These are phyloP conservation scores for Agrypnia vestita DNA, from an alignment of 1,140 invertebrate species.

Conservation along the genomic window DNA sequence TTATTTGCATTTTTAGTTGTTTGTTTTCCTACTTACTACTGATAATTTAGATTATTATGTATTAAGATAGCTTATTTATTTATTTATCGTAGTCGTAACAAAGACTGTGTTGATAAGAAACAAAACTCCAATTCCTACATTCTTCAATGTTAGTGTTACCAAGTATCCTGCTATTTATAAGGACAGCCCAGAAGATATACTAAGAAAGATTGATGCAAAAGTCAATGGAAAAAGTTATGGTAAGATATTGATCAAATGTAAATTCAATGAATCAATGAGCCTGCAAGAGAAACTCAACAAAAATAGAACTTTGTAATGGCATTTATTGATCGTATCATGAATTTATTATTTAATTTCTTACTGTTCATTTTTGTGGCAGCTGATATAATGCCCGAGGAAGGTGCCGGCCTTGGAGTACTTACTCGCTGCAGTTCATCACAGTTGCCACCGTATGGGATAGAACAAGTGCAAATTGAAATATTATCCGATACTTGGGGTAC, in stretches of 20 bases:
- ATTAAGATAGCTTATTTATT: too few relatives aligned
- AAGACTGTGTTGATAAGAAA: slow-evolving; percentile 21
- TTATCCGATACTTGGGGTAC: slow-evolving; percentile 28
- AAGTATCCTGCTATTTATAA: neutral
- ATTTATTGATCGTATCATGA: too few relatives aligned
- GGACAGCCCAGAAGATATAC: slow-evolving; percentile 10
- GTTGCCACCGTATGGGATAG: neutral
- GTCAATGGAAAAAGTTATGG: slow-evolving; percentile 8
- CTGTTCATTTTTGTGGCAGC: neutral
- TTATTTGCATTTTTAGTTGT: too few relatives aligned
- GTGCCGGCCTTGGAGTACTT: slow-evolving; percentile 1
- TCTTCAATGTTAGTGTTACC: neutral
- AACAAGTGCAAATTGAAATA: slow-evolving; percentile 11
- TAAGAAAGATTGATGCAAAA: slow-evolving; percentile 16
- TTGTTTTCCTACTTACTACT: neutral
- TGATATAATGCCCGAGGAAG: neutral
- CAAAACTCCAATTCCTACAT: slow-evolving; percentile 15
- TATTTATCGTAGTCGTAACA: neutral
- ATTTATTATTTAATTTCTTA: neutral
- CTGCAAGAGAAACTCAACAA: neutral
- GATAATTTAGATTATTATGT: too few relatives aligned
- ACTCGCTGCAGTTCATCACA: slow-evolving; percentile 1
- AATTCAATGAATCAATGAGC: too few relatives aligned
- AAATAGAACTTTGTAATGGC: neutral
- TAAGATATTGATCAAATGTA: neutral